These are phyloP conservation scores for Hypomesus transpacificus DNA, from an alignment of 2,113 vertebrate species.

Conservation along the genomic window DNA sequence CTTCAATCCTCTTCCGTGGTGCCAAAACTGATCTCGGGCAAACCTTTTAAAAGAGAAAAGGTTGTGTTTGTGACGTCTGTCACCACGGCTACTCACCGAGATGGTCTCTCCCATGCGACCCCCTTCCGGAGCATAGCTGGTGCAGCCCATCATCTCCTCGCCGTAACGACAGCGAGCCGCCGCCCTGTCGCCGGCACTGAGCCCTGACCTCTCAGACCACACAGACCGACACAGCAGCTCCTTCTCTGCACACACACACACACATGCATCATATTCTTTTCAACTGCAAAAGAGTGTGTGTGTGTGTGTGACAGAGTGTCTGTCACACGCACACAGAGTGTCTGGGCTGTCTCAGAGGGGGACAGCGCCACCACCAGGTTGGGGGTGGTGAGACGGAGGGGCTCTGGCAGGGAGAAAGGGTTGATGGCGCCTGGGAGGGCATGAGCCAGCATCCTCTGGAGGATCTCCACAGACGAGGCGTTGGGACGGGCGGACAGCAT, in stretches of 20 bases:
- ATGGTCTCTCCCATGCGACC: conserved; percentile 69
- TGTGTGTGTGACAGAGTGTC: too few species aligned
- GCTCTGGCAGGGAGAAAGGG: conserved; percentile 65
- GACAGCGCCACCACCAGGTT: conserved; percentile 76
- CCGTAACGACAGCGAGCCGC: conserved; percentile 61
- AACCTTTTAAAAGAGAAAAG: too few species aligned
- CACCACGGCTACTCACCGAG: conserved; percentile 61
- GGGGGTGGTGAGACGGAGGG: conserved; percentile 74
- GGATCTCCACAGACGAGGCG: conserved; percentile 69
- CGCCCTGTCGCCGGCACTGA: conserved; percentile 13
- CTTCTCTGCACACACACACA: conserved; percentile 48
- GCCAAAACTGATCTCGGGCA: too few species aligned
- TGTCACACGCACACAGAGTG: too few species aligned
- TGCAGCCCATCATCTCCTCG: conserved; percentile 81
- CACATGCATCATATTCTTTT: not conserved
- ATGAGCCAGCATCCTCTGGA: conserved; percentile 75
- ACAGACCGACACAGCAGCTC: conserved; percentile 80
- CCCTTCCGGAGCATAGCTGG: conserved; percentile 67
- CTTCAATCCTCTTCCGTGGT: too few species aligned
- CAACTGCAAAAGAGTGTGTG: conserved; percentile 15
- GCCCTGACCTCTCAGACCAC: conserved; percentile 79
- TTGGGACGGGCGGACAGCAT: conserved; percentile 70
- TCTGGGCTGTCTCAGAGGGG: not conserved
- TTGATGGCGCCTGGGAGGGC: conserved; percentile 71
- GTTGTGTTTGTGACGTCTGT: not conserved